Evolutionary conservation across 2,797 vertebrate species (phyloP), one percentile per base, ranked within the genome.

Genomic region (Pitangus sulphuratus): DNA sequence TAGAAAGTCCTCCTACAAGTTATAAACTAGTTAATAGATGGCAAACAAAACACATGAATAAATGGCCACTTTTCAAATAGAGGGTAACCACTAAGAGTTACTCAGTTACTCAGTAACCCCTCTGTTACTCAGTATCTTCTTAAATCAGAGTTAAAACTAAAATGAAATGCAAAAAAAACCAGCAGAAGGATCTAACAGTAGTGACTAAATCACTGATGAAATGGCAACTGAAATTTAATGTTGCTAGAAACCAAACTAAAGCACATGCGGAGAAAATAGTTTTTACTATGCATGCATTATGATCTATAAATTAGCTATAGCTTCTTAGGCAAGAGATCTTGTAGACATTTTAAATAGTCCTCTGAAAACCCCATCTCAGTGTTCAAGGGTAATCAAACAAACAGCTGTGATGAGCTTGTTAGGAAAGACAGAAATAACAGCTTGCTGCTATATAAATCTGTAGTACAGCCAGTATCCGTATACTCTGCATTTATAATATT

Each of bases 311-410:
- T 92, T 83, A 77, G 25, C 74, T 83, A 11, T 28, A 79, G 48
- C 37, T 48, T 91, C 68, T 85, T 76, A 83, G 53, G 68, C 88
- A 89, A 68, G 44, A 80, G 33, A 68, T 69, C 48, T 70, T 85
- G 14, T 20, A 89, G 75, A 77, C 8, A 64, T 84, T 91, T 92
- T 70, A 83, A 89, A 72, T 15, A 74, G 47, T 64, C 30, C 45
- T 91, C 60, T 80, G 75, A 80, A 91, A 95, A 95, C 11, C 40
- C 14, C 71, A 39, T 94, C 60, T 85, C 74, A 44, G 24, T 66
- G 28, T 89, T 92, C 65, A 87, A 91, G 92, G 70, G 84, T 93
- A 85, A 92, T 95, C 48, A 91, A 93, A 78, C 84, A 80, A 94
- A 87, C 48, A 95, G 57, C 89, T 87, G 71, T 91, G 71, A 91